Percentiles rank a stretch among this genome's conserved stretches.
These are phyloP conservation scores for Eurytoma californica DNA, from an alignment of 2,888 invertebrate species.

Conservation along the genomic window DNA sequence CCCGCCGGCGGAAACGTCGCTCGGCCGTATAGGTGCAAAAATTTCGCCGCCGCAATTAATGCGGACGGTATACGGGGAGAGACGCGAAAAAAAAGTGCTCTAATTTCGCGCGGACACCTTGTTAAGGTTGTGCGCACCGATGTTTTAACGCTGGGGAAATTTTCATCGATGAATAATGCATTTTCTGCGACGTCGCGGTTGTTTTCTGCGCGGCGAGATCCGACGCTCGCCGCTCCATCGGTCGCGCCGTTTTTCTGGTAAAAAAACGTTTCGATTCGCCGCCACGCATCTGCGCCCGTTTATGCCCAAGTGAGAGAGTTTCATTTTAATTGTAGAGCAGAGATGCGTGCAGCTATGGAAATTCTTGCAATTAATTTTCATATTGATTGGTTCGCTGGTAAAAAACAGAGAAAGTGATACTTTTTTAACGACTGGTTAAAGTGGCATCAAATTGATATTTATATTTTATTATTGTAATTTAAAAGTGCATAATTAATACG, in stretches of 20 bases:
- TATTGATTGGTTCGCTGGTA: conserved; percentile 17
- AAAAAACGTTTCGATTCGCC: background rate
- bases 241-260: conserved; percentile 2
- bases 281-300: background rate
- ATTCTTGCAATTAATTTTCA: conserved; percentile 23
- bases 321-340: too few species aligned
- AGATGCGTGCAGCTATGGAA: background rate
- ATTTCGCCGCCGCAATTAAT: conserved; percentile 34
- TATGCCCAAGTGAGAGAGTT: background rate
- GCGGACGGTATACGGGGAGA: background rate
- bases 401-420: conserved; percentile 3
- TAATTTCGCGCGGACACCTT: conserved; percentile 50
- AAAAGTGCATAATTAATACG: background rate
- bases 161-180: conserved; percentile 42
- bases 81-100: conserved; percentile 12
- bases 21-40: background rate
- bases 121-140: background rate
- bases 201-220: conserved; percentile 4
- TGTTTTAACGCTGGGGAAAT: background rate
- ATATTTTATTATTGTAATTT: background rate
- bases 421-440: background rate
- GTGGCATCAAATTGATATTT: background rate
- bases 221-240: background rate
- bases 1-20: conserved; percentile 4
- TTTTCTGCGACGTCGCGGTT: conserved; percentile 20